A percentile compares a stretch with the other conserved stretches of the same genome.
phyloP scores from a whole-genome alignment of 2,797 vertebrate species.

The Oophaga sylvatica region DNA sequence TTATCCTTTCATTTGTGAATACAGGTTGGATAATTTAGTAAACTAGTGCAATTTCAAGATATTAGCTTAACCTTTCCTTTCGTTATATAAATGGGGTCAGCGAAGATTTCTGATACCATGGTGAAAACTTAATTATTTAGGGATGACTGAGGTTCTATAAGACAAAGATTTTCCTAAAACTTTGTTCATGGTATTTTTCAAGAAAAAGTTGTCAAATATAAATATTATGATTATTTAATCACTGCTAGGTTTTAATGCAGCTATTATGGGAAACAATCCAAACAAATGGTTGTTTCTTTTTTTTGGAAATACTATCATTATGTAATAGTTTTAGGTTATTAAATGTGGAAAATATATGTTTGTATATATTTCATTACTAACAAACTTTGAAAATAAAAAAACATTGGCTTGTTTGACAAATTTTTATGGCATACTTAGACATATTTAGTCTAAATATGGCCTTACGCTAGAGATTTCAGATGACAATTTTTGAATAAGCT shows the following conservation, averaged over 20 bases:
- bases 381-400: no score
- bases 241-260: neutral
- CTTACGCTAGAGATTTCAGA: no score
- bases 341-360: no score
- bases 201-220: neutral
- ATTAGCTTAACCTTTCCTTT: neutral
- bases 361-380: no score
- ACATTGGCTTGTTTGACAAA: no score
- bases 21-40: neutral
- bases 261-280: neutral
- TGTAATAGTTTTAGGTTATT: no score
- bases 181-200: neutral
- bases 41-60: neutral
- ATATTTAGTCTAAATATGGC: no score
- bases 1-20: slow-evolving; percentile 3
- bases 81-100: neutral
- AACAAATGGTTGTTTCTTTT: neutral
- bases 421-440: no score
- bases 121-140: neutral
- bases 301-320: no score
- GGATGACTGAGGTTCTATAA: neutral
- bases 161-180: neutral
- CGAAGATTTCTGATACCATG: neutral
- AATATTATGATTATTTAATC: neutral
- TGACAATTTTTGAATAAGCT: no score